Conservation (phyloP, 2,113 vertebrate genomes). For the Pardalotus punctatus region DNA sequence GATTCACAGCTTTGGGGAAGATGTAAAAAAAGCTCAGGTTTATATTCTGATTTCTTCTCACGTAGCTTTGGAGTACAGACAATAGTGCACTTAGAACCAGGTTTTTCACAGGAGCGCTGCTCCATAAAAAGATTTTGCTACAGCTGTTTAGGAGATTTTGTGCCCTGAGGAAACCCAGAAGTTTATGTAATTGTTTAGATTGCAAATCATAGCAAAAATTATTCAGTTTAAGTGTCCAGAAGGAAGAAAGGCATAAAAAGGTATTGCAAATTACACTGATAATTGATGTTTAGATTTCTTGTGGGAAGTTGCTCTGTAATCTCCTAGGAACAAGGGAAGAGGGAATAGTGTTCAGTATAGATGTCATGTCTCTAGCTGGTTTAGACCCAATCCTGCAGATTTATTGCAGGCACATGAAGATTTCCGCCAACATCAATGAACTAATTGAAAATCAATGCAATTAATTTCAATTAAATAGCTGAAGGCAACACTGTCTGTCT, state of each 20-base stretch:
- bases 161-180: neutral
- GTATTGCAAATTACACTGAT: neutral
- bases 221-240: neutral
- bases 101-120: neutral
- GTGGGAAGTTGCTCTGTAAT: neutral
- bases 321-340: neutral
- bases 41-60: neutral
- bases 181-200: neutral
- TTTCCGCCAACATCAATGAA: neutral
- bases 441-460: neutral
- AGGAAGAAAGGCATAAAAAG: neutral
- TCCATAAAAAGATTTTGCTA: neutral
- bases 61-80: neutral
- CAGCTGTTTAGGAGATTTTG: neutral
- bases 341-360: neutral
- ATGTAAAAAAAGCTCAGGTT: neutral
- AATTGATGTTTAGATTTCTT: neutral
- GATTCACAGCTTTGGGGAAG: neutral
- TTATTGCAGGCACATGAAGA: neutral
- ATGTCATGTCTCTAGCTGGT: neutral
- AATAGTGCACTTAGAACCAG: neutral
- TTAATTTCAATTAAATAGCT: neutral
- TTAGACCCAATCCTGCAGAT: neutral
- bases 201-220: neutral
- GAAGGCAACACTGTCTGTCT: neutral